phyloP scores from a whole-genome alignment of 30 jellyfish, hydroid and myxozoan species.

The Cassiopea andromeda region DNA sequence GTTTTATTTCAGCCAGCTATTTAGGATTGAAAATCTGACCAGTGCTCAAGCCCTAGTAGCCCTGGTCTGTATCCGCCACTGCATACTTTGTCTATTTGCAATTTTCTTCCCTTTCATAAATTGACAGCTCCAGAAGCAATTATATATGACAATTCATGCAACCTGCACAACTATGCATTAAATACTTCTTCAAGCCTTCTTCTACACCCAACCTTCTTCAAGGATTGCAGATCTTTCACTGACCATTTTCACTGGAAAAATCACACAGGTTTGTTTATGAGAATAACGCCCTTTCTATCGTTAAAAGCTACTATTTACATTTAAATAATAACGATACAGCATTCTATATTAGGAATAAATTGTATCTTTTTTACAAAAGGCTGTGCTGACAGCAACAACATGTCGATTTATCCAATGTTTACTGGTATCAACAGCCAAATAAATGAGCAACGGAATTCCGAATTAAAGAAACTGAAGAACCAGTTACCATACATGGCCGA shows the following conservation, averaged over 20 bases:
- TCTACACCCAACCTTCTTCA: background rate
- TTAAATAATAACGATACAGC: background rate
- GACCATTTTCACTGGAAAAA: background rate
- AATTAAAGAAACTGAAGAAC: background rate
- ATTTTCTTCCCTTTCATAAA: too few relatives aligned
- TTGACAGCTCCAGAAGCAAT: background rate
- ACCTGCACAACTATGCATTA: background rate
- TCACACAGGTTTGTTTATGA: background rate
- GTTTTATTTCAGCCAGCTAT: too few relatives aligned
- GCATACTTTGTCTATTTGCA: too few relatives aligned
- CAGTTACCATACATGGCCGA: background rate
- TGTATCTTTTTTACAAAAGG: background rate
- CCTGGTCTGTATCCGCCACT: too few relatives aligned
- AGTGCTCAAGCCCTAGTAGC: too few relatives aligned
- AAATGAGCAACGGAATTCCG: background rate
- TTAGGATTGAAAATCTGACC: too few relatives aligned
- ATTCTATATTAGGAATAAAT: background rate
- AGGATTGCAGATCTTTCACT: background rate
- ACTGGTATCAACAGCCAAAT: background rate
- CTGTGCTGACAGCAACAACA: background rate
- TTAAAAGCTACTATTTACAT: background rate
- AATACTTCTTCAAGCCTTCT: too few relatives aligned
- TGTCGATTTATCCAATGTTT: background rate
- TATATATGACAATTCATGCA: background rate
- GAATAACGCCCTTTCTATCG: background rate